Conservation (phyloP, 2,113 vertebrate species). For the Neolamprologus kungweensis region DNA sequence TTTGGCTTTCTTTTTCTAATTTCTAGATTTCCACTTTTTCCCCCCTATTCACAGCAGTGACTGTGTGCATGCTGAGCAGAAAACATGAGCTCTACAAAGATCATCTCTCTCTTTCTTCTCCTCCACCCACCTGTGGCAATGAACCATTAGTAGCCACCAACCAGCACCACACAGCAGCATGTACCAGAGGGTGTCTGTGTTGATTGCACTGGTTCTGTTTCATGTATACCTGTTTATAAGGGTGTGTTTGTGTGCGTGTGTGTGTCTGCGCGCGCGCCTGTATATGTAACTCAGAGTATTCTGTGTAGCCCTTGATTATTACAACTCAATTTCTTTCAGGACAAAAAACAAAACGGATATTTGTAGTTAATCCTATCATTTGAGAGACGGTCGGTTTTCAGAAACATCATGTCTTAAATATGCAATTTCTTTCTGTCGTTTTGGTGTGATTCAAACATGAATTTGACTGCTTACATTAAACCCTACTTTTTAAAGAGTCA, state of each 20-base stretch:
- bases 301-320: not conserved
- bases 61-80: constrained; percentile 14
- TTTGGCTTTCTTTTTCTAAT: not conserved
- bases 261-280: accelerated
- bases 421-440: not conserved
- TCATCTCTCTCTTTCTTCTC: not conserved
- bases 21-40: not conserved
- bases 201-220: constrained; percentile 8
- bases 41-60: not conserved
- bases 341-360: not conserved
- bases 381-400: not conserved
- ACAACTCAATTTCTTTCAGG: not conserved
- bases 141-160: constrained; percentile 28
- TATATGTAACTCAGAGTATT: not conserved
- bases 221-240: not conserved
- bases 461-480: not conserved
- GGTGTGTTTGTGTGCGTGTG: not conserved
- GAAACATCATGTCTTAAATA: not conserved
- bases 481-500: not conserved
- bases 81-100: constrained; percentile 26
- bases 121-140: constrained; percentile 28
- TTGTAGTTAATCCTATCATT: not conserved
- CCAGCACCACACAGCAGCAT: constrained; percentile 3
- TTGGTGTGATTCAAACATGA: not conserved
- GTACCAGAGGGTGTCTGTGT: not conserved